Conservation (phyloP, 2,797 vertebrate genomes). For the Podarcis siculus region DNA sequence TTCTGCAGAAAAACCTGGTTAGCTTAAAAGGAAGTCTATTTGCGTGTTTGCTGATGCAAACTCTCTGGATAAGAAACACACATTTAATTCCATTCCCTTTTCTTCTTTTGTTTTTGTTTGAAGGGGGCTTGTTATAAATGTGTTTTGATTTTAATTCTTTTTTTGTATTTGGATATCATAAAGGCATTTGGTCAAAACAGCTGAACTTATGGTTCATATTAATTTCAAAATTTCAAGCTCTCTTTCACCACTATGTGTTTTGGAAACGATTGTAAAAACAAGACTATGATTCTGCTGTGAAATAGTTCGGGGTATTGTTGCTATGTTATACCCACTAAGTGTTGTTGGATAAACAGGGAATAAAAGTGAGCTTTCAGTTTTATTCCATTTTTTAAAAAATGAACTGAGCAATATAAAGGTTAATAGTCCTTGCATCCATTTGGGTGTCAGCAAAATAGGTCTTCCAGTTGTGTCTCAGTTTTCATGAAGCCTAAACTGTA, state of each 20-base stretch:
- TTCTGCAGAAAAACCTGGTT: background rate
- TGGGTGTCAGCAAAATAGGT: background rate
- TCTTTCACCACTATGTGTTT: background rate
- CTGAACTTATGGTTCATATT: constrained; percentile 9
- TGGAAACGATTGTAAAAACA: constrained; percentile 16
- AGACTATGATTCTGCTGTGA: background rate
- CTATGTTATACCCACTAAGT: background rate
- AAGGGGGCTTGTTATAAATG: constrained; percentile 1
- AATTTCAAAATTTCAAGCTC: constrained; percentile 9
- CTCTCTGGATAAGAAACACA: background rate
- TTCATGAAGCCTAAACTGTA: too few relatives aligned
- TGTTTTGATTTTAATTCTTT: constrained; percentile 11
- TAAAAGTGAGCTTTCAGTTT: background rate
- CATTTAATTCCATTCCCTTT: background rate
- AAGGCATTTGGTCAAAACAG: background rate
- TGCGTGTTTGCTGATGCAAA: background rate
- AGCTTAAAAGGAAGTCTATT: background rate
- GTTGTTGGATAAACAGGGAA: background rate
- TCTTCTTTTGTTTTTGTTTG: constrained; percentile 5
- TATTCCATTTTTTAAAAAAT: background rate
- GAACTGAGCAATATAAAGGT: background rate
- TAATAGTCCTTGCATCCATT: background rate
- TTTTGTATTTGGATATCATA: background rate
- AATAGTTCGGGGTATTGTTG: background rate
- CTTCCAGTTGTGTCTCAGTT: too few relatives aligned